Evolutionary conservation across 2,888 invertebrate species (phyloP), one percentile per base, ranked within the genome.

Genomic region (Bombylius major): DNA sequence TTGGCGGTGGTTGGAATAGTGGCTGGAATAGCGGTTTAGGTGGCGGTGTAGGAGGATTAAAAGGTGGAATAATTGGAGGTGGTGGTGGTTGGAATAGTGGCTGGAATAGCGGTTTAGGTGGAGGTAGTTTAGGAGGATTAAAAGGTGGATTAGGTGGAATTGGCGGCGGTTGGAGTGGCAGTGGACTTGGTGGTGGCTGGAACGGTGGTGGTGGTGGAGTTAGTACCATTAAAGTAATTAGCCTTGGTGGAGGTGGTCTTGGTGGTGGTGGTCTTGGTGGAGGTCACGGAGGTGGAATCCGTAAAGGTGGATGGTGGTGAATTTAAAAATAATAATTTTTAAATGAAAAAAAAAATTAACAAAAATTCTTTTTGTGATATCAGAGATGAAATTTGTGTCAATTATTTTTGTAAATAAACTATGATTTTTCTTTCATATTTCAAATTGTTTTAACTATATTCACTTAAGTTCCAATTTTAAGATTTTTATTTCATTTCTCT

Each of bases 291-390:
- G 34, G 50, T 36, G 39, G 39, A 11, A 31, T 48, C 12, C 48
- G 54, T n/a, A 48, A 44, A 9, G 51, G 46, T 8, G 36, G 50
- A 12, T 50, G 50, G 50, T 50, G 50, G 50, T 50, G 34, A 50
- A 50, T 50, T 34, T 5, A 13, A 48, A 13, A 7, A 23, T 44
- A 12, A 12, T 44, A 13, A 14, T 50, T 50, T 50, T 14, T 50
- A 50, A 47, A 47, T 47, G 23, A 23, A 23, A 23, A 23, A 23
- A 23, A 23, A 23, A 23, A 23, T 23, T 23, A 23, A 23, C 23
- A 23, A 23, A n/a, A 13, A 47, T n/a, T 47, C 3, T 14, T 31
- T 48, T 51, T 51, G 44, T 13, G 34, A 42, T 51, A 42, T 23
- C 23, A 23, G 23, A 23, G 23, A 23, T 23, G 23, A 23, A 3